Base-by-base conservation (phyloP, 2,113 vertebrate genomes). In the Hiodon tergisus region DNA sequence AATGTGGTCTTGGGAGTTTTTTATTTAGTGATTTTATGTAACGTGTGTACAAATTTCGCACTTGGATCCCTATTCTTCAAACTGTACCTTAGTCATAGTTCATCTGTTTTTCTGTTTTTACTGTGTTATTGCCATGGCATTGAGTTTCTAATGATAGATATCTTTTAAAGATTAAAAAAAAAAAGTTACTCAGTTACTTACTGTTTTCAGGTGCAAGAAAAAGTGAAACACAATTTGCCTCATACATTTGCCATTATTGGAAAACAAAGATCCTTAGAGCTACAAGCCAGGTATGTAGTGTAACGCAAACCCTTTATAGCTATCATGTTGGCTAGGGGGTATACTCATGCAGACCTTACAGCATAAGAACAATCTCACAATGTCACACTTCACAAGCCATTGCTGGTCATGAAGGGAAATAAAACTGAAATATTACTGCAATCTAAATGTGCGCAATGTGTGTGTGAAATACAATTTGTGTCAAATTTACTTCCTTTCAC, bases 161-260 rank as follows among this genome's bases (percentile, higher is more conserved):
- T 31, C 31, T 31, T 31, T 31, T 31, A 31, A 31, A 31, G 31
- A 31, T 31, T 31, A n/a, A n/a, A n/a, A n/a, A n/a, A n/a, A n/a
- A n/a, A 31, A 31, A 31, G 31, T 31, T 31, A 31, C 31, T 7
- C 79, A 72, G 66, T 16, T 16, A 16, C 6, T 2, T 63, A 4
- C n/a, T 3, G 14, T 46, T 78, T 80, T 74, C 81, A 98, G 97
- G 94, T 98, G 73, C 96, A 97, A 83, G 94, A 95, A 85, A 91
- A 90, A 69, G 83, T 85, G 78, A 98, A 96, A 87, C 93, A 93
- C 81, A 95, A 94, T 0, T 84, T 94, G 66, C 82, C 89, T 79
- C 93, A 91, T 78, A 93, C 95, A 0, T 99, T 99, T 80, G 89
- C 91, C 73, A 93, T 99, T 80, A 90, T 87, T 0, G 96, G 97